Conservation (phyloP, 1,140 invertebrate genomes). For the Ips nitidus region DNA sequence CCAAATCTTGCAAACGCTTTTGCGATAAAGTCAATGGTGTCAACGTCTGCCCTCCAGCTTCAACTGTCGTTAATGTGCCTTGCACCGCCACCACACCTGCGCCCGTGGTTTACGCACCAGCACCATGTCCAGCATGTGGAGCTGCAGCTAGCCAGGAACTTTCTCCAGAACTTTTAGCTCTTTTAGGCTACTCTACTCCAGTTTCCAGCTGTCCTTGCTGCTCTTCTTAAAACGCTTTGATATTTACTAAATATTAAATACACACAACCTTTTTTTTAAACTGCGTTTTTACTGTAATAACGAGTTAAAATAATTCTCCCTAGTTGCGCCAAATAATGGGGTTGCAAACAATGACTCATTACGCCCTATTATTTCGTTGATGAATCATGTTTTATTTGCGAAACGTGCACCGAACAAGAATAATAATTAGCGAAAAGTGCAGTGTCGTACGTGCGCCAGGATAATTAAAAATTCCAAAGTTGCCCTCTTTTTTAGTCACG, state of each 20-base stretch:
- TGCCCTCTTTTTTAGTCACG: too few species aligned
- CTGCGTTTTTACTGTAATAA: not conserved
- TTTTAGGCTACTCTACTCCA: not conserved
- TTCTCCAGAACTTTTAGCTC: not conserved
- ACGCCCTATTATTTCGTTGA: conserved; percentile 6
- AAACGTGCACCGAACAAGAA: too few species aligned
- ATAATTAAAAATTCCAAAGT: too few species aligned
- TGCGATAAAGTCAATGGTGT: conserved; percentile 3
- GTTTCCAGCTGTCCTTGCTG: not conserved
- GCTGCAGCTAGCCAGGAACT: not conserved
- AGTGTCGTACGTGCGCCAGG: too few species aligned
- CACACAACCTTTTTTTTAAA: not conserved
- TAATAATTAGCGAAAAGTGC: too few species aligned
- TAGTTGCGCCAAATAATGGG: conserved; percentile 1
- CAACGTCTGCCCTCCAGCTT: not conserved
- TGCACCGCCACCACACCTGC: not conserved
- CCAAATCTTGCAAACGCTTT: conserved; percentile 3
- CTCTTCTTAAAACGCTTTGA: not conserved
- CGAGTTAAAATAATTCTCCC: not conserved
- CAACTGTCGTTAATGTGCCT: too few species aligned
- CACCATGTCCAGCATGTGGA: conserved; percentile 5
- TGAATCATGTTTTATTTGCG: conserved; percentile 1
- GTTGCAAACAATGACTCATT: conserved; percentile 12
- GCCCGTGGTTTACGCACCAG: not conserved
- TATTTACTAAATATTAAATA: not conserved